A percentile compares a stretch with the other conserved stretches of the same genome.
phyloP scores from a whole-genome alignment of 2,888 invertebrate genomes.

The Yponomeuta malinellus region DNA sequence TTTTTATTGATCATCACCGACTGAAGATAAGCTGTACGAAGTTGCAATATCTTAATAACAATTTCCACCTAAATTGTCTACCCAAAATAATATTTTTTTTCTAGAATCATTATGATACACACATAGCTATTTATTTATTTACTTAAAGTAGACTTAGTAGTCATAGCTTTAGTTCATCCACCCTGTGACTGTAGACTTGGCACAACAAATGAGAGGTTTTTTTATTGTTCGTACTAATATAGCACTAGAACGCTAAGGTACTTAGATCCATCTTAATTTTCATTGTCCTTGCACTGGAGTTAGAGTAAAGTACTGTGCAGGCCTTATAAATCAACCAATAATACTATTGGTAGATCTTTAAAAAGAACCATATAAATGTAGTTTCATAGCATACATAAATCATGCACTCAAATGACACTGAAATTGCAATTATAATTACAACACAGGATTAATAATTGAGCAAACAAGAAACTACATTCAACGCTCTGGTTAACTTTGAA shows the following conservation, averaged over 20 bases:
- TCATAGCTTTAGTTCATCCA: background rate
- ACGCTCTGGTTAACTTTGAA: background rate
- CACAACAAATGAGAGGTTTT: background rate
- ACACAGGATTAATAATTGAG: background rate
- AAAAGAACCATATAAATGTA: background rate
- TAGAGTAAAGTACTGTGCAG: background rate
- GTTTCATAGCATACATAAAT: no score
- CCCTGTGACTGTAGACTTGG: background rate
- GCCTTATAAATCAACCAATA: background rate
- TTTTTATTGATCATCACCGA: background rate
- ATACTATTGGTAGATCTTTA: background rate
- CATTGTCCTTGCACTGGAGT: background rate
- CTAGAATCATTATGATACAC: background rate
- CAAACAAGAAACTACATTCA: background rate
- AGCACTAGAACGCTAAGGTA: background rate
- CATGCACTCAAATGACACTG: background rate
- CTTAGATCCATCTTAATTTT: background rate
- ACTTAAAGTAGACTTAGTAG: background rate
- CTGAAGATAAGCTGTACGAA: background rate
- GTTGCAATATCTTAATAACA: background rate
- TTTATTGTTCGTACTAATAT: background rate
- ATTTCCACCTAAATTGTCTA: background rate
- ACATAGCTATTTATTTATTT: slow-evolving; percentile 1
- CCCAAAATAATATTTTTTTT: background rate
- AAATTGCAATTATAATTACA: background rate